phyloP scores from a whole-genome alignment of 2,113 vertebrate species.

The Butorides virescens region DNA sequence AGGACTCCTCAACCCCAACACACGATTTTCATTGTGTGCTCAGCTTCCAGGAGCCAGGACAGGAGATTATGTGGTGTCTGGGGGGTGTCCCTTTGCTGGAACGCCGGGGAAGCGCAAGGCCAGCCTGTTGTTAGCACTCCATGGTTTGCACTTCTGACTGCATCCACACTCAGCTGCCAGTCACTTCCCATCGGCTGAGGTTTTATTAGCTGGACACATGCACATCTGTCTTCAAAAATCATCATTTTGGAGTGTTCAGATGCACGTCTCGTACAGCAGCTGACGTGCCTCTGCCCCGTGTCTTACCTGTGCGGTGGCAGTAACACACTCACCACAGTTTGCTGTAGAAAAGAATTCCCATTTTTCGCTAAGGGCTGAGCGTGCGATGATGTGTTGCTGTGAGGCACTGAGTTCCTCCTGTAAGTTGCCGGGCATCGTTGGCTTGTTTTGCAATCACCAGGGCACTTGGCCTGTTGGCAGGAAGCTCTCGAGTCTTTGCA shows the following conservation, averaged over 20 bases:
- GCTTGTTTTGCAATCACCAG: neutral
- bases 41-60: neutral
- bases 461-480: neutral
- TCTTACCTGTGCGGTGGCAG: neutral
- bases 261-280: neutral
- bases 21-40: rapidly evolving
- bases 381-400: neutral
- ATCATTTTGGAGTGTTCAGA: neutral
- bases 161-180: neutral
- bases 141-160: neutral
- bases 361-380: neutral
- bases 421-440: neutral
- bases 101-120: neutral
- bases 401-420: neutral
- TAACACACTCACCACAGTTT: too few species aligned
- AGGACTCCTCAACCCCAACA: neutral
- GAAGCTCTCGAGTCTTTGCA: neutral
- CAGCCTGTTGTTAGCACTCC: neutral
- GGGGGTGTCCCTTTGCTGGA: neutral
- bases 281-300: neutral
- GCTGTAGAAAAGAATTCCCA: neutral
- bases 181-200: neutral
- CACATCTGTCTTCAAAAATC: neutral
- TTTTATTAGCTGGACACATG: neutral
- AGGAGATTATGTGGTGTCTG: neutral